Evolutionary conservation across 1,140 invertebrate species (phyloP).

Genomic region (Drosophila pectinifera): DNA sequence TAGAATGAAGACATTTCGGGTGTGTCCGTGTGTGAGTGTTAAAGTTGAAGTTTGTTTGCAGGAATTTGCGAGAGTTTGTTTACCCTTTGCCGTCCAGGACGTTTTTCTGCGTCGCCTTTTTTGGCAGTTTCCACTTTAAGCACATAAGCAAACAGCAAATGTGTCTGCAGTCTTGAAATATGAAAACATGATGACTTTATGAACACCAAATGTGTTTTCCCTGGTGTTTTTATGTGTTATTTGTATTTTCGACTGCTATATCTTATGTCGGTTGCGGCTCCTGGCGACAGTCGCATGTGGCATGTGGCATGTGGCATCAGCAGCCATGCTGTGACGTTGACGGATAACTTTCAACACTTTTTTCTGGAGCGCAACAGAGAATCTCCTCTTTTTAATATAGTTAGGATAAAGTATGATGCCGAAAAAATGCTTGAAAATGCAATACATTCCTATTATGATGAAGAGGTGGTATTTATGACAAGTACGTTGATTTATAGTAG

Average conservation of each 20-base stretch:
- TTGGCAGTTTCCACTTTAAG: conserved; percentile 56
- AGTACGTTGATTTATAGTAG: conserved; percentile 34
- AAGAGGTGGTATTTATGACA: conserved; percentile 31
- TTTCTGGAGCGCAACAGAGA: conserved; percentile 26
- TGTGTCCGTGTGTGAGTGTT: conserved; percentile 28
- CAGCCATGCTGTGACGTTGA: conserved; percentile 62
- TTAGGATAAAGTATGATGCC: conserved; percentile 17
- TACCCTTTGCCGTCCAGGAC: conserved; percentile 36
- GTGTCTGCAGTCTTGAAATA: conserved; percentile 55
- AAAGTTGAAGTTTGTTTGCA: conserved; percentile 59
- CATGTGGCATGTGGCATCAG: conserved; percentile 40
- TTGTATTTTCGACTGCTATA: conserved; percentile 23
- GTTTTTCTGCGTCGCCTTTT: conserved; percentile 41
- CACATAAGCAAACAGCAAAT: conserved; percentile 47
- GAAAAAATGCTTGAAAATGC: conserved; percentile 32
- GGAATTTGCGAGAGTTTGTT: conserved; percentile 61
- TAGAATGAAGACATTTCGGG: conserved; percentile 70
- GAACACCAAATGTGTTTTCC: conserved; percentile 55
- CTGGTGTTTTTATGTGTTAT: conserved; percentile 9
- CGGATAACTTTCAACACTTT: conserved; percentile 70
- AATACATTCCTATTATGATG: conserved; percentile 43
- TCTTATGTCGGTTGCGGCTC: conserved; percentile 49
- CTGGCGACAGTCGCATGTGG: conserved; percentile 4
- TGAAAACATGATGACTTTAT: conserved; percentile 75
- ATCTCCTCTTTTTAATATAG: conserved; percentile 8